These are phyloP conservation scores for Umimayanthus kanabou DNA, from an alignment of 92 coral and sea anemone genomes.

Conservation along the genomic window DNA sequence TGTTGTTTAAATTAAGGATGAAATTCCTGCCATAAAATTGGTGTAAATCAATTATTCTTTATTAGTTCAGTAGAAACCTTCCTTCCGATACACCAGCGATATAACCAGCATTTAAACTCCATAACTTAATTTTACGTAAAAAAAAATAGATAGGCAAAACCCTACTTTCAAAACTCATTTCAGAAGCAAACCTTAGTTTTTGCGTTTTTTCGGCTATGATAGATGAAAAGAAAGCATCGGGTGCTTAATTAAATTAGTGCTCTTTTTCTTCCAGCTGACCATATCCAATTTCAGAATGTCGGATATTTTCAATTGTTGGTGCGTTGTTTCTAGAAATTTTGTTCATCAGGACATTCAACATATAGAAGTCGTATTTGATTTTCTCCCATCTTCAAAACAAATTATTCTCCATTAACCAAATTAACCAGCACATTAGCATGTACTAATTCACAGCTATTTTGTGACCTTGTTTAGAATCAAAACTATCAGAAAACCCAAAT, in stretches of 20 bases:
- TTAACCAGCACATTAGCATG: slow-evolving; percentile 50
- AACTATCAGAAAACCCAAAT: slow-evolving; percentile 13
- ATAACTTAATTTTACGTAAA: not conserved
- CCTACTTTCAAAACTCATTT: not conserved
- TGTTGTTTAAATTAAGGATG: slow-evolving; percentile 38
- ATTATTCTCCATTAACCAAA: slow-evolving; percentile 57
- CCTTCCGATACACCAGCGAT: not conserved
- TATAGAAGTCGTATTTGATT: slow-evolving; percentile 22
- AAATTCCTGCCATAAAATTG: slow-evolving; percentile 13
- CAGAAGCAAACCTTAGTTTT: not conserved
- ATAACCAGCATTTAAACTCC: slow-evolving; percentile 25
- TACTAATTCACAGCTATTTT: slow-evolving; percentile 22
- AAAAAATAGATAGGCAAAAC: too few relatives aligned
- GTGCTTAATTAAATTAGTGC: not conserved
- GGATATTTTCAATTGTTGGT: not conserved
- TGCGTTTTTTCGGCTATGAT: not conserved
- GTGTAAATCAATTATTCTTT: slow-evolving; percentile 24
- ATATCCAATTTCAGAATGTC: slow-evolving; percentile 12
- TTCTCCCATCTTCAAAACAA: slow-evolving; percentile 35
- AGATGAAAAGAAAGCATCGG: not conserved
- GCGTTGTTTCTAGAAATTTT: not conserved
- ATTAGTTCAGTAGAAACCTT: slow-evolving; percentile 5
- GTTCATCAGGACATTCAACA: slow-evolving; percentile 20
- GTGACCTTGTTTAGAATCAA: slow-evolving; percentile 26
- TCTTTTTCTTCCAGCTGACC: not conserved